phyloP scores from a whole-genome alignment of 92 coral and sea anemone genomes.

The Bergia puertoricense region DNA sequence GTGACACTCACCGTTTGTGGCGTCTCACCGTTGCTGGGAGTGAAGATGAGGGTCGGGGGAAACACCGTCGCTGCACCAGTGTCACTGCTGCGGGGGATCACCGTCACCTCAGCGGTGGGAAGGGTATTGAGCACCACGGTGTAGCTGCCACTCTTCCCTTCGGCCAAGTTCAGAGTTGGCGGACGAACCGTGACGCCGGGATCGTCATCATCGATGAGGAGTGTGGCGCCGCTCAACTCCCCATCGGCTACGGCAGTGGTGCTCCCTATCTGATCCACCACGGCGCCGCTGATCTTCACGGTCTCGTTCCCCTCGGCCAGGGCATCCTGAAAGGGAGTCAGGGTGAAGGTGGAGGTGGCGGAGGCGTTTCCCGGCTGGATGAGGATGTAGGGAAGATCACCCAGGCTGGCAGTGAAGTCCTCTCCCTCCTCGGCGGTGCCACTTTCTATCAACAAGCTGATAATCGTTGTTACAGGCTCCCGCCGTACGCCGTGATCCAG shows the following conservation, averaged over 20 bases:
- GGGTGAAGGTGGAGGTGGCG: conserved; percentile 17
- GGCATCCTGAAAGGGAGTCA: conserved; percentile 13
- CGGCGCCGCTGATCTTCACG: conserved; percentile 17
- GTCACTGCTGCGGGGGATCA: conserved; percentile 17
- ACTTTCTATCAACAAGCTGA: conserved; percentile 13
- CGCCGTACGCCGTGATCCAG: conserved; percentile 17
- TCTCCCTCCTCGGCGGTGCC: conserved; percentile 18
- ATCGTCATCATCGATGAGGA: conserved; percentile 14
- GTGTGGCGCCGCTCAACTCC: conserved; percentile 17
- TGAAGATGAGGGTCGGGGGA: conserved; percentile 16
- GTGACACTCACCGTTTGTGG: conserved; percentile 15
- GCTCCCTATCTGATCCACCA: conserved; percentile 15
- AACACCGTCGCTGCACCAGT: conserved; percentile 16
- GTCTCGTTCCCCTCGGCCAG: conserved; percentile 17
- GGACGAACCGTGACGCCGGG: conserved; percentile 18
- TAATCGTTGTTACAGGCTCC: conserved; percentile 14
- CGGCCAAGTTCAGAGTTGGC: conserved; percentile 16
- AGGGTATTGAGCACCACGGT: conserved; percentile 15
- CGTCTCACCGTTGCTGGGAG: conserved; percentile 17
- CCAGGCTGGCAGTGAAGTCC: conserved; percentile 17
- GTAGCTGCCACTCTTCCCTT: conserved; percentile 15
- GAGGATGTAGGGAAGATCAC: conserved; percentile 15
- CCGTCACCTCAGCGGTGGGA: conserved; percentile 17
- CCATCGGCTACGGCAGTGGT: conserved; percentile 17
- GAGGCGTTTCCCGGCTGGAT: conserved; percentile 17